These are phyloP conservation scores for Drosophila eugracilis DNA, from an alignment of 1,140 invertebrate species.

Conservation along the genomic window DNA sequence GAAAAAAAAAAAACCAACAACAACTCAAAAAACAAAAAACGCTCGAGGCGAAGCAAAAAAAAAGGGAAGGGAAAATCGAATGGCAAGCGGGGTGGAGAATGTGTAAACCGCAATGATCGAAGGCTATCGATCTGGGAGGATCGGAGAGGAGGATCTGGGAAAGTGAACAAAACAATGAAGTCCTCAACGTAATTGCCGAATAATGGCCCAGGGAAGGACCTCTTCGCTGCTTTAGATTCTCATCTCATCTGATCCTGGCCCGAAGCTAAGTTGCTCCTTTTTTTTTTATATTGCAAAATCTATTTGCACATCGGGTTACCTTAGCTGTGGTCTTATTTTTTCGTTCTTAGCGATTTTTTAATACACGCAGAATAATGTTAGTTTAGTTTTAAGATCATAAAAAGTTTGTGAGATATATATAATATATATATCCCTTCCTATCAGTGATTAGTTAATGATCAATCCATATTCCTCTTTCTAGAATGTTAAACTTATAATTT, in stretches of 20 bases:
- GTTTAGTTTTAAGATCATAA: too few species aligned
- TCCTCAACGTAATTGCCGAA: constrained; percentile 68
- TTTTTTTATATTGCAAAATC: constrained; percentile 21
- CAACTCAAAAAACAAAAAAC: constrained; percentile 9
- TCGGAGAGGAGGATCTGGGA: constrained; percentile 17
- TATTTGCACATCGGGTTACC: constrained; percentile 61
- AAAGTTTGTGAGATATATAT: not conserved
- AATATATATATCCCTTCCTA: constrained; percentile 6
- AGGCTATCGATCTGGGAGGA: constrained; percentile 40
- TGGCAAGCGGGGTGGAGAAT: constrained; percentile 1
- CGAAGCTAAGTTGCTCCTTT: constrained; percentile 64
- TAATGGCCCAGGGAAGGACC: constrained; percentile 54
- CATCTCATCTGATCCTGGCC: constrained; percentile 42
- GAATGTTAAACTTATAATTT: too few species aligned
- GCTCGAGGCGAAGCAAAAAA: not conserved
- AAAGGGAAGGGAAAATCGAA: constrained; percentile 2
- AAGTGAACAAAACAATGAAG: constrained; percentile 17
- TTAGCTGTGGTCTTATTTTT: not conserved
- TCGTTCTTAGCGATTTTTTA: too few species aligned
- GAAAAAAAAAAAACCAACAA: not conserved
- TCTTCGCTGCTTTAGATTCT: constrained; percentile 8
- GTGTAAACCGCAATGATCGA: constrained; percentile 65
- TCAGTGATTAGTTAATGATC: too few species aligned
- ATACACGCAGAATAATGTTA: not conserved
- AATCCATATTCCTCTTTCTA: too few species aligned